Base-by-base conservation (phyloP, 1,140 invertebrate species). In the Subanguina moxae region DNA sequence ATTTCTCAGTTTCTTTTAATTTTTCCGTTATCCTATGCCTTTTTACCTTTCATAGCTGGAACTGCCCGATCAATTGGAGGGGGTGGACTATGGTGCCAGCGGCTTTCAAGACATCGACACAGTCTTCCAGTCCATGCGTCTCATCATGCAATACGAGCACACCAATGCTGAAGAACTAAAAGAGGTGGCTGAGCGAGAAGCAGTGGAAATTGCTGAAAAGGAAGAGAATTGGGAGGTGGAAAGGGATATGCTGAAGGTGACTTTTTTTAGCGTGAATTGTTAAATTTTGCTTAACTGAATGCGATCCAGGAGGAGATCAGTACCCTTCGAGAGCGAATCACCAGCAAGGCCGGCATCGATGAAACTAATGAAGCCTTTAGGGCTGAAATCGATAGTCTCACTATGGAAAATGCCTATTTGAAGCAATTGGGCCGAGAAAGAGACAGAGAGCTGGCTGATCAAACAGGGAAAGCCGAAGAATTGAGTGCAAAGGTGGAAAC, bases 81-180 rank as follows among this genome's bases (percentile, higher is more conserved):
- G 71, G 32, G 32, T 38, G 32, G 32, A 38, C 32, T 5, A 38
- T 38, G 32, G 23, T n/a, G 79, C 21, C 56, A 65, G 27, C 15
- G 28, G 15, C 27, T 38, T 38, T 38, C 32, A 56, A 30, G 62
- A 70, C 21, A 9, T 70, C 8, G 28, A 57, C n/a, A 57, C 64
- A 30, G 23, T 80, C 11, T 78, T 72, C 43, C 74, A 72, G 25
- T 73, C 63, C 30, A 43, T 79, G 9, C 68, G 72, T 61, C 74
- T 78, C 64, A 43, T 80, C 21, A 82, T 80, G 80, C 74, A 81
- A 62, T 80, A 67, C 45, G 77, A 80, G 38, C 79, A 82, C 61
- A 76, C 80, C 1, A 66, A 67, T 19, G 76, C 76, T n/a, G 80
- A 82, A 62, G 78, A 80, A 48, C 57, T 82, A n/a, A 77, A 76